These are phyloP conservation scores for Cinclus cinclus DNA, from an alignment of 2,113 vertebrate species.

Conservation along the genomic window DNA sequence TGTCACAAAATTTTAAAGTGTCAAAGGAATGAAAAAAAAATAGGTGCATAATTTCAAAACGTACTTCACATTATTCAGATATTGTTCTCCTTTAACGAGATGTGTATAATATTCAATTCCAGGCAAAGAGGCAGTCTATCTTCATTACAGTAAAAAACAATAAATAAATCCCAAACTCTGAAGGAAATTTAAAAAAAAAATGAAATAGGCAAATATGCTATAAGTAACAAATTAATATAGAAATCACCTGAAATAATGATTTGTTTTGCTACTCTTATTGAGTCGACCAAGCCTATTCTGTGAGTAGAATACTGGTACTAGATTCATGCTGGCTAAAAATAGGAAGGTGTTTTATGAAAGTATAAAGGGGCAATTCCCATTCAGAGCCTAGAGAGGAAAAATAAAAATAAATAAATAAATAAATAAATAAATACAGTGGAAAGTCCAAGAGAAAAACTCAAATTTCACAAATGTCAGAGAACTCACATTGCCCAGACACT, in stretches of 20 bases:
- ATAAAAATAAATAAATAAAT: not conserved
- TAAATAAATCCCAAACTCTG: not conserved
- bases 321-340: not conserved
- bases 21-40: not conserved
- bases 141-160: not conserved
- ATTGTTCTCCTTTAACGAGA: not conserved
- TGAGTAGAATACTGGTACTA: not conserved
- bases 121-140: not conserved
- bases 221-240: not conserved
- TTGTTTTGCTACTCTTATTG: not conserved
- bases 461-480: not conserved
- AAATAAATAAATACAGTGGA: too few relatives aligned
- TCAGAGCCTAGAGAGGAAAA: not conserved
- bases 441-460: not conserved
- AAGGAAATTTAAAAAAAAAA: not conserved
- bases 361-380: not conserved
- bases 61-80: not conserved
- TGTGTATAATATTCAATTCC: not conserved
- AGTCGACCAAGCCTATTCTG: not conserved
- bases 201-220: not conserved
- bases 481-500: not conserved
- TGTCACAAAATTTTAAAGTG: not conserved
- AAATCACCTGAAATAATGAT: not conserved
- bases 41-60: not conserved
- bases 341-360: fast-evolving